Percentiles rank a stretch among this genome's conserved stretches.
phyloP scores from a whole-genome alignment of 2,888 invertebrate genomes.

The Cephus nigrinus region DNA sequence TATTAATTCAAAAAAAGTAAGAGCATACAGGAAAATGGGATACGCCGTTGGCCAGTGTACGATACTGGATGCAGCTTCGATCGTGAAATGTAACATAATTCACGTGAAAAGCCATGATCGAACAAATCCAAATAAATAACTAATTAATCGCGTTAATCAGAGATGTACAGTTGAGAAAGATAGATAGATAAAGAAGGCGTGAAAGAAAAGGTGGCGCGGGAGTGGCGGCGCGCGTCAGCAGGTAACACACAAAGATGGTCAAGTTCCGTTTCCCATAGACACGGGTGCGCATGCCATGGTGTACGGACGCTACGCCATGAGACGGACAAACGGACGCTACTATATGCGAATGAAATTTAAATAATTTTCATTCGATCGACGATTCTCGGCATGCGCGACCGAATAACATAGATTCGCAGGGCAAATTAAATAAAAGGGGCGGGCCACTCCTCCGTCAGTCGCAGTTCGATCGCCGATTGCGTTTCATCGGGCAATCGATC shows the following conservation, averaged over 20 bases:
- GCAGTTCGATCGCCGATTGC: conserved; percentile 65
- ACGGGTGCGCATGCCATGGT: conserved; percentile 50
- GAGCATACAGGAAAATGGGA: too few relatives aligned
- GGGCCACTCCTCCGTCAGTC: conserved; percentile 65
- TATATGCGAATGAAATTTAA: conserved; percentile 63
- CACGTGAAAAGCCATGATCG: too few relatives aligned
- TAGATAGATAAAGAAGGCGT: too few relatives aligned
- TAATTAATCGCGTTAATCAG: too few relatives aligned
- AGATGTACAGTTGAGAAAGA: too few relatives aligned
- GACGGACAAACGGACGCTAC: conserved; percentile 18
- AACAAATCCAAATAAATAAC: too few relatives aligned
- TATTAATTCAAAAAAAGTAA: too few relatives aligned
- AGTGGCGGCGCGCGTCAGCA: background rate
- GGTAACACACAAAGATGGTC: conserved; percentile 41
- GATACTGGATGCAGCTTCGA: too few relatives aligned
- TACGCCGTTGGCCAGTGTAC: too few relatives aligned
- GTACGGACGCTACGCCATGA: conserved; percentile 43
- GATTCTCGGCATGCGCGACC: conserved; percentile 64
- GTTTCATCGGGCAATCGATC: conserved; percentile 46
- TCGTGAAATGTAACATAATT: too few relatives aligned
- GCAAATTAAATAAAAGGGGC: conserved; percentile 66
- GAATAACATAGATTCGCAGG: conserved; percentile 64
- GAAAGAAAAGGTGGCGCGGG: background rate
- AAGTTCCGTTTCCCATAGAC: conserved; percentile 62
- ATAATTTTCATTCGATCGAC: conserved; percentile 63